These are phyloP conservation scores for Lamellibrachia satsuma DNA, from an alignment of 2,888 invertebrate species.

Conservation along the genomic window DNA sequence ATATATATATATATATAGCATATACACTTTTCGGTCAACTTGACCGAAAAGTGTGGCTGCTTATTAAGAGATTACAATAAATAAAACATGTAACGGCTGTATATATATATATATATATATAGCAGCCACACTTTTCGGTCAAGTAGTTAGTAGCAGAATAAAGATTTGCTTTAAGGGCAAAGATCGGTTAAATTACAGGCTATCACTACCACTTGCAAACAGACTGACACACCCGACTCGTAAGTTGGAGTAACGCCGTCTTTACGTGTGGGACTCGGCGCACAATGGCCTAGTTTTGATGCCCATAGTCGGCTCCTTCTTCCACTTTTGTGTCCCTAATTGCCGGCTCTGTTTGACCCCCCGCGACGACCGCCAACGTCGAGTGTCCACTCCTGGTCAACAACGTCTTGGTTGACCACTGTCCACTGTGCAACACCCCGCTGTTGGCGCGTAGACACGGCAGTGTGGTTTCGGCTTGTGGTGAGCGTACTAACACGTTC, in stretches of 20 bases:
- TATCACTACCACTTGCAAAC: not conserved
- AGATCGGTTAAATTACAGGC: not conserved
- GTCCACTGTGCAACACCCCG: not conserved
- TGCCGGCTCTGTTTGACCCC: conserved; percentile 6
- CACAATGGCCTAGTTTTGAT: not conserved
- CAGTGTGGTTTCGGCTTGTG: not conserved
- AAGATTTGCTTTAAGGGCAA: not conserved
- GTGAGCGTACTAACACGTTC: not conserved
- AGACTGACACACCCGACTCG: not conserved
- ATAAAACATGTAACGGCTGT: too few species aligned
- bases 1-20: too few species aligned
- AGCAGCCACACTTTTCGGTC: not conserved
- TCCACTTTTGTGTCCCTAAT: not conserved
- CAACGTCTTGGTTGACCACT: not conserved
- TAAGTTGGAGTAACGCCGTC: not conserved
- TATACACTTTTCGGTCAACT: not conserved
- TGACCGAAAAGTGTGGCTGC: too few species aligned
- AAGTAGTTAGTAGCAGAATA: not conserved
- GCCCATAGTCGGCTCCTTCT: not conserved
- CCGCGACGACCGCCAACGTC: conserved; percentile 6
- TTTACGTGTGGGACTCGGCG: not conserved
- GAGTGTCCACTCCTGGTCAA: conserved; percentile 17
- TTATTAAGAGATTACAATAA: not conserved
- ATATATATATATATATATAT: not conserved
- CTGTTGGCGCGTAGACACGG: not conserved